Percentiles rank a stretch among this genome's conserved stretches.
Conservation (phyloP, 2,113 vertebrate species). For the Campylomormyrus tamandua region DNA sequence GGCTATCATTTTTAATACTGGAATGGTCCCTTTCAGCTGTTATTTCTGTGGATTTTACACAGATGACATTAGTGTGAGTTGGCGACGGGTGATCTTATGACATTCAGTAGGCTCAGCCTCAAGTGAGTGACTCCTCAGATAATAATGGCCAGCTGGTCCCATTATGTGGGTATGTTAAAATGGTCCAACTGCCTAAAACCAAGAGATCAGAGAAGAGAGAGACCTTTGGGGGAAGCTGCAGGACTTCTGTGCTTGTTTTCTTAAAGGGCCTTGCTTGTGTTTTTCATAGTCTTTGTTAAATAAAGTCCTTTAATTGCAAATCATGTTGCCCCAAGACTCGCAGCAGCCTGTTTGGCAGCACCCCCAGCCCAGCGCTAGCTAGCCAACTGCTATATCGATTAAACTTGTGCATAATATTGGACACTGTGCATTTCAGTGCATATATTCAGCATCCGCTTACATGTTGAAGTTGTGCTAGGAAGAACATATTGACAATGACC, state of each 20-base stretch:
- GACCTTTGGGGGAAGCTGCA: background rate
- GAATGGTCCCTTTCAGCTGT: background rate
- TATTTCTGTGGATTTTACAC: background rate
- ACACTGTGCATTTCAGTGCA: background rate
- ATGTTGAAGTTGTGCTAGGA: background rate
- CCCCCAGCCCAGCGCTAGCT: background rate
- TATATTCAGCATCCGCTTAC: background rate
- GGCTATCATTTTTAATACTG: background rate
- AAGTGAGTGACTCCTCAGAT: background rate
- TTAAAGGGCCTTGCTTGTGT: background rate
- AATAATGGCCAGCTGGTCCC: background rate
- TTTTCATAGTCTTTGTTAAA: background rate
- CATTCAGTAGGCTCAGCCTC: background rate
- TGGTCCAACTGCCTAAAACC: background rate
- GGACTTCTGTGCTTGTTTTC: background rate
- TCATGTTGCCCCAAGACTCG: background rate
- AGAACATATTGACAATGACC: background rate
- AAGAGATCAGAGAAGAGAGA: background rate
- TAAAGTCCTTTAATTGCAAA: slow-evolving; percentile 7
- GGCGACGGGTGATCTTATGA: background rate
- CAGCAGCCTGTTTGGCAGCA: background rate
- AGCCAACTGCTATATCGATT: background rate
- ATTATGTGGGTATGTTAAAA: background rate
- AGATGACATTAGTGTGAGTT: background rate
- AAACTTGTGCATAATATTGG: background rate